Evolutionary conservation across 2,888 invertebrate species (phyloP).

Genomic region (Eupithecia centaureata): DNA sequence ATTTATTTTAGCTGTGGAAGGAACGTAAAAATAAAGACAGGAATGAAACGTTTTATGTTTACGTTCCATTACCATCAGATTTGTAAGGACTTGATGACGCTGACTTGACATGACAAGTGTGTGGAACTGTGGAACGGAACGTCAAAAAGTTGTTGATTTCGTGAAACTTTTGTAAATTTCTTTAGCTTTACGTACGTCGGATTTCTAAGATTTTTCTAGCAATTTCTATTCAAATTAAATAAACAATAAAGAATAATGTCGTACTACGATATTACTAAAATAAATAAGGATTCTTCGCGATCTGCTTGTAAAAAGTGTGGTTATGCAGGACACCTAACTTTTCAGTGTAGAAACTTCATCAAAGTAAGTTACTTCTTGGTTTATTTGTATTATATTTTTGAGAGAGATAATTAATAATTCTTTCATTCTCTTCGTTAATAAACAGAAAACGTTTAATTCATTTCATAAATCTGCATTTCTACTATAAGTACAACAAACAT

Average conservation of each 20-base stretch:
- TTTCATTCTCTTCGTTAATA: neutral
- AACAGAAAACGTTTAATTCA: neutral
- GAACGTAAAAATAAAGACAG: neutral
- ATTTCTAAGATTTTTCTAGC: conserved; percentile 28
- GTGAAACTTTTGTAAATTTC: conserved; percentile 15
- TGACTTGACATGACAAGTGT: neutral
- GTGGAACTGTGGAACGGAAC: conserved; percentile 38
- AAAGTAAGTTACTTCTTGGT: conserved; percentile 81
- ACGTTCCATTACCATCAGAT: conserved; percentile 19
- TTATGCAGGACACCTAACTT: conserved; percentile 97
- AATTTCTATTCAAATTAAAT: conserved; percentile 9
- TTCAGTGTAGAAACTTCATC: conserved; percentile 97
- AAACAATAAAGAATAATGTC: conserved; percentile 61
- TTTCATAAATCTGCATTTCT: neutral
- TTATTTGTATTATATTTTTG: too few relatives aligned
- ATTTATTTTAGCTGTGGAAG: conserved; percentile 49
- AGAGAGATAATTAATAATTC: neutral
- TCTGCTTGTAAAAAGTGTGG: conserved; percentile 98
- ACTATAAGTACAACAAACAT: neutral
- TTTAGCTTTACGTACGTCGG: neutral
- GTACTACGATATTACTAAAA: conserved; percentile 73
- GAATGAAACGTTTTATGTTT: conserved; percentile 38
- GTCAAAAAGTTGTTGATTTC: conserved; percentile 22
- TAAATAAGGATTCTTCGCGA: conserved; percentile 89
- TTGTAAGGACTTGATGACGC: neutral